Conservation (phyloP, 2,888 invertebrate species). For the Congeria kusceri region DNA sequence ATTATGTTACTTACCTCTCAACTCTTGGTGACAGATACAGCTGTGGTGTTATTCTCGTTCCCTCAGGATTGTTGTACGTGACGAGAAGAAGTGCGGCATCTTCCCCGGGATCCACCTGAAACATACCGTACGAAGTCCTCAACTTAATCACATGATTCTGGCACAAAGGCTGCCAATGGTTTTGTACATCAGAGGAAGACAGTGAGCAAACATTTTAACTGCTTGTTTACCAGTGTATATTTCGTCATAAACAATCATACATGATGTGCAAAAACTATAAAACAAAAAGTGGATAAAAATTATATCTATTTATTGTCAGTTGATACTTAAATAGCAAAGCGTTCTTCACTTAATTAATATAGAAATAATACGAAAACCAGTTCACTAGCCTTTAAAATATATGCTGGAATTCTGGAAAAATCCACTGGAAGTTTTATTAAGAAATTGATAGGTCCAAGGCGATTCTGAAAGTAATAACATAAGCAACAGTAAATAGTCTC, state of each 20-base stretch:
- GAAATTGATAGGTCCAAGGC: slow-evolving; percentile 88
- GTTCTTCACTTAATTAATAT: too few species aligned
- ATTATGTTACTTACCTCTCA: slow-evolving; percentile 84
- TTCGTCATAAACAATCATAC: too few species aligned
- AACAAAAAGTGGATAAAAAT: too few species aligned
- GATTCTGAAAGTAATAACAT: slow-evolving; percentile 71
- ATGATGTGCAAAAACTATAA: too few species aligned
- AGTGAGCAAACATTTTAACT: too few species aligned
- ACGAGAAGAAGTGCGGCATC: slow-evolving; percentile 88
- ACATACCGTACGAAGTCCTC: too few species aligned
- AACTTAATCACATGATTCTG: too few species aligned
- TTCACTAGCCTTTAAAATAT: slow-evolving; percentile 84
- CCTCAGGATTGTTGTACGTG: slow-evolving; percentile 87
- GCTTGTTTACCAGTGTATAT: too few species aligned
- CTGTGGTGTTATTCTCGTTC: slow-evolving; percentile 85
- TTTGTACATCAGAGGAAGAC: too few species aligned
- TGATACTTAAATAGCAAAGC: too few species aligned
- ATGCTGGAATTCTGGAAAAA: slow-evolving; percentile 88
- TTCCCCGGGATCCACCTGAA: slow-evolving; percentile 86
- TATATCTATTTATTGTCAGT: too few species aligned
- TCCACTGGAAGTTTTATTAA: slow-evolving; percentile 89
- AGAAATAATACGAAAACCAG: background rate
- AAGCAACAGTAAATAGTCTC: slow-evolving; percentile 3
- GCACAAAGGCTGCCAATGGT: too few species aligned
- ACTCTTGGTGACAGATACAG: slow-evolving; percentile 87